Percentiles rank a stretch among this genome's conserved stretches.
These are phyloP conservation scores for Arnoldichthys spilopterus DNA, from an alignment of 2,797 vertebrate genomes.

Conservation along the genomic window DNA sequence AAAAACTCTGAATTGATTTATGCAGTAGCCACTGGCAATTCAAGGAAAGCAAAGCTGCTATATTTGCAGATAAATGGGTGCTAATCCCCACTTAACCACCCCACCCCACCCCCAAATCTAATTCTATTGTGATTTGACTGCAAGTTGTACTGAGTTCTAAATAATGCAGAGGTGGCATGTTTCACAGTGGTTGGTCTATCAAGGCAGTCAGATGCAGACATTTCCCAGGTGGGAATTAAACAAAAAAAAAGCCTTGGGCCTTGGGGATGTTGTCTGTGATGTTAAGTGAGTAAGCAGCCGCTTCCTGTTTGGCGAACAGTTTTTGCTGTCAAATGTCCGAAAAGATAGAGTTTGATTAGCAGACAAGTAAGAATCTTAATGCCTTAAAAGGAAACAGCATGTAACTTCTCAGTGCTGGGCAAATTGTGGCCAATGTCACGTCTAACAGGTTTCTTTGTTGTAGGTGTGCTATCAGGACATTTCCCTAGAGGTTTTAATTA, in stretches of 20 bases:
- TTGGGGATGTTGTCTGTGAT: conserved; percentile 41
- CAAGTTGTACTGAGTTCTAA: conserved; percentile 40
- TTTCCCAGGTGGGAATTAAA: conserved; percentile 17
- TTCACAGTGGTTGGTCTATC: conserved; percentile 37
- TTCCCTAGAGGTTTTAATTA: conserved; percentile 32
- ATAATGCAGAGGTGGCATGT: conserved; percentile 41
- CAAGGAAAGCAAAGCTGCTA: conserved; percentile 1
- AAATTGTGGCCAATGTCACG: neutral
- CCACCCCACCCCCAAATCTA: neutral
- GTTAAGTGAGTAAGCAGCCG: conserved; percentile 47
- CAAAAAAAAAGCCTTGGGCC: conserved; percentile 10
- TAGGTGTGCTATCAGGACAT: conserved; percentile 6
- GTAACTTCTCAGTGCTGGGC: neutral
- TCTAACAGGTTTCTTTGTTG: neutral
- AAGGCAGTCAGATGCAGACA: conserved; percentile 29
- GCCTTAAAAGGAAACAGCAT: neutral
- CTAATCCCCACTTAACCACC: conserved; percentile 9
- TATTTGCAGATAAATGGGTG: conserved; percentile 26
- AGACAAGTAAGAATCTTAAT: conserved; percentile 19
- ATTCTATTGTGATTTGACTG: neutral
- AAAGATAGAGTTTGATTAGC: conserved; percentile 16
- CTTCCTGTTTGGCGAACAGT: conserved; percentile 18
- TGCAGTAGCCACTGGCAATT: neutral
- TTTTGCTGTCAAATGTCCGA: conserved; percentile 28
- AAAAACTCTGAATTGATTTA: neutral